phyloP scores from a whole-genome alignment of 2,888 invertebrate species.

The Orthosia cruda region DNA sequence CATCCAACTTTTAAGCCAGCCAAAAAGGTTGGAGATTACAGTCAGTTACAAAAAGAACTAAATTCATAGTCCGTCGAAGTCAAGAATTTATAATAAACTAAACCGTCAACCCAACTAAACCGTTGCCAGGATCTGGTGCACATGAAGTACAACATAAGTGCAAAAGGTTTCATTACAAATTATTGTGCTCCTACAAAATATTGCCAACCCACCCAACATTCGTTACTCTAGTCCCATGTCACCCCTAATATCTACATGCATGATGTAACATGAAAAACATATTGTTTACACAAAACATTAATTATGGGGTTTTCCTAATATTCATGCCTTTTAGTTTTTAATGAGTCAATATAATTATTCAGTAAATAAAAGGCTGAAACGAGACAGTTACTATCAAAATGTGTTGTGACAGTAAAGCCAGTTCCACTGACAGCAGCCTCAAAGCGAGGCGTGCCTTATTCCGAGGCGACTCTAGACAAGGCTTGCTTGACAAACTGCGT shows the following conservation, averaged over 20 bases:
- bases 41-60: not conserved
- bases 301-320: conserved; percentile 55
- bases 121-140: not conserved
- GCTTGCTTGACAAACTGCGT: conserved; percentile 26
- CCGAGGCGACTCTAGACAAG: conserved; percentile 22
- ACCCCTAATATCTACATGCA: conserved; percentile 48
- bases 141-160: not conserved
- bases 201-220: conserved; percentile 31
- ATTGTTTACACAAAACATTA: conserved; percentile 36
- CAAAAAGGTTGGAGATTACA: too few relatives aligned
- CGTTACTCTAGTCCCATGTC: conserved; percentile 17
- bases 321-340: conserved; percentile 27
- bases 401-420: conserved; percentile 16
- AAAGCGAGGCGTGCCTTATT: conserved; percentile 10
- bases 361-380: conserved; percentile 9
- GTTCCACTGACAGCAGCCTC: conserved; percentile 31
- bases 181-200: conserved; percentile 43
- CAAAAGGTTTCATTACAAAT: not conserved
- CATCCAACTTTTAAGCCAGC: too few relatives aligned
- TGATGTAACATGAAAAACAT: conserved; percentile 34
- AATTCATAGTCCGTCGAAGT: not conserved
- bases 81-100: too few relatives aligned
- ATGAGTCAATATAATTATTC: conserved; percentile 4
- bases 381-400: conserved; percentile 2
- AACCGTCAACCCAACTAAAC: too few relatives aligned